Percentiles rank a stretch among this genome's conserved stretches.
These are phyloP conservation scores for Ardeotis arabs DNA, from an alignment of 2,113 vertebrate species.

Conservation along the genomic window DNA sequence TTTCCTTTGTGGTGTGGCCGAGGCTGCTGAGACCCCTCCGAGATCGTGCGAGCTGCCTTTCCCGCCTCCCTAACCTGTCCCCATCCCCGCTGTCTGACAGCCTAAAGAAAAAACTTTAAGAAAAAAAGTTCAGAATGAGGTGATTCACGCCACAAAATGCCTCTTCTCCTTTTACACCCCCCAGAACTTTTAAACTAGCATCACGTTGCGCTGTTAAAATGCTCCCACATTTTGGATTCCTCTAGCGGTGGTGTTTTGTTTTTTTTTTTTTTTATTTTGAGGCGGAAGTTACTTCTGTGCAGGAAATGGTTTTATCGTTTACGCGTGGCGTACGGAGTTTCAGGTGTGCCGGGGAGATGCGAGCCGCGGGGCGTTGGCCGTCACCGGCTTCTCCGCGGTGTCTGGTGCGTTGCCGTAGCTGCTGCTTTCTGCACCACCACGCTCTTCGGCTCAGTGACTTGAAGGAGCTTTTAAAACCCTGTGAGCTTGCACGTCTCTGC, in stretches of 20 bases:
- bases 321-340: background rate
- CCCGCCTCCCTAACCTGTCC: background rate
- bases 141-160: background rate
- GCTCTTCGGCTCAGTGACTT: background rate
- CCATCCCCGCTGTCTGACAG: background rate
- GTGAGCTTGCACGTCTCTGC: background rate
- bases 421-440: background rate
- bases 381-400: background rate
- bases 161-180: background rate
- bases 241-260: accelerated
- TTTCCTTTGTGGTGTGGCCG: background rate
- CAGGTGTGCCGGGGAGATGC: background rate
- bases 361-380: accelerated
- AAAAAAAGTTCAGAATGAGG: background rate
- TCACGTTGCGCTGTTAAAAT: background rate
- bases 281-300: background rate
- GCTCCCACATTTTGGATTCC: background rate
- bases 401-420: background rate
- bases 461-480: background rate
- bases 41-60: background rate
- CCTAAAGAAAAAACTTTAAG: background rate
- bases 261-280: background rate
- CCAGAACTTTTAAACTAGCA: background rate
- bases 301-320: background rate
- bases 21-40: background rate